Evolutionary conservation across 2,113 vertebrate species (phyloP), one percentile per base, ranked within the genome.

Genomic region (Stercorarius parasiticus): DNA sequence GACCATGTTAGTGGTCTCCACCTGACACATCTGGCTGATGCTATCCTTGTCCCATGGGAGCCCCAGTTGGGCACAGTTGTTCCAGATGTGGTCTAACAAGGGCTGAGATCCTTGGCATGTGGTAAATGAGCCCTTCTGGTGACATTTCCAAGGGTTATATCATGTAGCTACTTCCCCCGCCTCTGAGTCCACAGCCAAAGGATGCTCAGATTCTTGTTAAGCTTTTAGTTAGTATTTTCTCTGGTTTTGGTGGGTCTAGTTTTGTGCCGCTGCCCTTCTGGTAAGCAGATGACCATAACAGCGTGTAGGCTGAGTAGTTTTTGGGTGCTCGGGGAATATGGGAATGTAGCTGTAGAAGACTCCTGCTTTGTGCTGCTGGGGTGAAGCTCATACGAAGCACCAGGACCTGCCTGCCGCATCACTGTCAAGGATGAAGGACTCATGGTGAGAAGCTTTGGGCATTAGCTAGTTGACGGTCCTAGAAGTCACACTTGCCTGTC

Each of bases 401-500:
- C 13, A 13, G 58, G 65, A 66, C 65, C 53, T 67, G 25, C n/a
- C 19, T 59, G 20, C 8, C 8, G 12, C 15, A 1, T 13, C 6
- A 1, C 1, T 4, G 45, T 36, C 43, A 53, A 15, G 40, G n/a
- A 13, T 11, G 55, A 11, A 65, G 47, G 58, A 9, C 6, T 36
- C 0, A 0, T 5, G 49, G 1, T 11, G 4, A 36, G 47, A 11
- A 45, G 13, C 42, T 32, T 22, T 11, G 76, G 21, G 5, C 4
- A 0, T 40, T 29, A 17, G 18, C 36, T 79, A 22, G 16, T 7
- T 1, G 29, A 9, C 1, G 1, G 8, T 42, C 26, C n/a, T 88
- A 80, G 42, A 9, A 11, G 10, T 43, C 23, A 12, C 42, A 1
- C 59, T 17, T 53, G 50, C 18, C 53, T 29, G 0, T 82, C 61